phyloP scores from a whole-genome alignment of 2,888 invertebrate genomes.

The Drosophila sordidula region DNA sequence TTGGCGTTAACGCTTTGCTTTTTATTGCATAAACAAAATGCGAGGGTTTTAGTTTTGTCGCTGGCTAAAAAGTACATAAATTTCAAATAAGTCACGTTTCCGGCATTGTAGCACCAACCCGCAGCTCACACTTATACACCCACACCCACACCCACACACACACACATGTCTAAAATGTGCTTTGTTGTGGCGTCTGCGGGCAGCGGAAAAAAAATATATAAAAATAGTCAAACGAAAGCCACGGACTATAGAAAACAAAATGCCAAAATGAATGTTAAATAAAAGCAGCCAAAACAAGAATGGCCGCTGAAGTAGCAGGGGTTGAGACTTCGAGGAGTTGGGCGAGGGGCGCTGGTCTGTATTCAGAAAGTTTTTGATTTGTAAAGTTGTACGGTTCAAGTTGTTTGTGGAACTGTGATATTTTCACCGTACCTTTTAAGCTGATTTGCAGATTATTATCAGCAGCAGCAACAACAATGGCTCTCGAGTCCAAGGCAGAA shows the following conservation, averaged over 20 bases:
- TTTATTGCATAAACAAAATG: conserved; percentile 56
- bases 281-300: conserved; percentile 45
- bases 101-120: conserved; percentile 45
- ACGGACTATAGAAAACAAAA: conserved; percentile 55
- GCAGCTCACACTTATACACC: conserved; percentile 18
- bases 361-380: conserved; percentile 67
- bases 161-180: conserved; percentile 46
- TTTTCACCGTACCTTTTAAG: conserved; percentile 66
- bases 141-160: conserved; percentile 8
- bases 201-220: conserved; percentile 30
- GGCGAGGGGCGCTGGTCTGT: conserved; percentile 5
- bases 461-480: conserved; percentile 31
- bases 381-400: conserved; percentile 63
- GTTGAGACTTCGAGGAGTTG: background rate
- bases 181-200: conserved; percentile 75
- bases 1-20: conserved; percentile 30
- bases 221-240: conserved; percentile 50
- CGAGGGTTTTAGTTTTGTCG: conserved; percentile 46
- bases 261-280: conserved; percentile 60
- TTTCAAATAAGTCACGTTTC: conserved; percentile 79
- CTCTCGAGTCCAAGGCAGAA: background rate
- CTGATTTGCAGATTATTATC: conserved; percentile 76
- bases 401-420: conserved; percentile 50
- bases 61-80: conserved; percentile 76
- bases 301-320: conserved; percentile 14